Conservation (phyloP, 2,113 vertebrate genomes). For the Paramormyrops kingsleyae region DNA sequence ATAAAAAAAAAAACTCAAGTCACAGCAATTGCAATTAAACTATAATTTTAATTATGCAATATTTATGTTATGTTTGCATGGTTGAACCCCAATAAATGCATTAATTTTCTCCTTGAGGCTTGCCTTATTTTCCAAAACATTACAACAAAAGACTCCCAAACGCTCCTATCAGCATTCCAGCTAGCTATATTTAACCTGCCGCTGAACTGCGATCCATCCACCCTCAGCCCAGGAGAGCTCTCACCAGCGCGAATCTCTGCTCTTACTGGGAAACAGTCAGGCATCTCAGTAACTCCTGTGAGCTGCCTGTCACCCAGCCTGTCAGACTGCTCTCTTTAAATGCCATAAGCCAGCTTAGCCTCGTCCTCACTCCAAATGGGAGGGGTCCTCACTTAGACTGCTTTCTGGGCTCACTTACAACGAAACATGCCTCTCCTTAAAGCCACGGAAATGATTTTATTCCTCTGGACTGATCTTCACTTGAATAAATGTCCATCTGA, state of each 20-base stretch:
- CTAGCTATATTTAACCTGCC: not conserved
- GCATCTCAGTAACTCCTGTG: not conserved
- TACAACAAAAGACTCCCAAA: not conserved
- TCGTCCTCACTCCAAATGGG: not conserved
- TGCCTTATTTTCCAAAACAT: not conserved
- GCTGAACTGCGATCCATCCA: not conserved
- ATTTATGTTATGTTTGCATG: not conserved
- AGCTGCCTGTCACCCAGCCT: not conserved
- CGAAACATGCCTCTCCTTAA: not conserved
- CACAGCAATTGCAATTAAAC: not conserved
- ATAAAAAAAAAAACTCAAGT: not conserved
- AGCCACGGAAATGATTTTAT: not conserved
- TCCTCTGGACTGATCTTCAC: not conserved
- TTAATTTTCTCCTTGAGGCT: not conserved
- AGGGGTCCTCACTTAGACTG: not conserved
- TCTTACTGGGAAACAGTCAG: constrained; percentile 1
- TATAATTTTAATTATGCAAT: not conserved
- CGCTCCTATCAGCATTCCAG: not conserved
- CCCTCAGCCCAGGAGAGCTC: not conserved
- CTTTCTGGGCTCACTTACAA: not conserved
- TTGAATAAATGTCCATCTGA: not conserved
- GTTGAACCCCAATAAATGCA: not conserved
- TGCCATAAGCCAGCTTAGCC: not conserved
- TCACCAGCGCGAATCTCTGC: not conserved
- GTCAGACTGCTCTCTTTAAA: not conserved